Evolutionary conservation across 2,888 invertebrate genomes (phyloP).

Genomic region (Rhodophaea formosa): DNA sequence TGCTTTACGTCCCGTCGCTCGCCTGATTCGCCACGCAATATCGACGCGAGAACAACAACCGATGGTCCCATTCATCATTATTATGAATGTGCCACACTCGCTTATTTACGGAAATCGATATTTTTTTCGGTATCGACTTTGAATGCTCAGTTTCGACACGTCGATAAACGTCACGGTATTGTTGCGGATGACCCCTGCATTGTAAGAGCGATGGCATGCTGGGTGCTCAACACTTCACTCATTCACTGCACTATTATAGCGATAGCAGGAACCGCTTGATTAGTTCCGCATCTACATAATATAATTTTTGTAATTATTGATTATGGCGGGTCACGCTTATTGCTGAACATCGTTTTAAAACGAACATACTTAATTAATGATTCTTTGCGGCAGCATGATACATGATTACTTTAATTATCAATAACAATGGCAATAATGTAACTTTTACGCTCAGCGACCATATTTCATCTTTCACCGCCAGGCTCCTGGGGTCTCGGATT

Average conservation of each 20-base stretch:
- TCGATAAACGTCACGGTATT: slow-evolving; percentile 75
- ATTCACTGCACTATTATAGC: slow-evolving; percentile 41
- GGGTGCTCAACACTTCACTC: slow-evolving; percentile 38
- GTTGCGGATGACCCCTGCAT: slow-evolving; percentile 71
- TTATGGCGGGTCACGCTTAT: slow-evolving; percentile 72
- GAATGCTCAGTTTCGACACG: slow-evolving; percentile 73
- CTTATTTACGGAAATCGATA: slow-evolving; percentile 82
- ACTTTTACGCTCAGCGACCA: slow-evolving; percentile 44
- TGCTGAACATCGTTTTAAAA: slow-evolving; percentile 55
- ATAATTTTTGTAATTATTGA: slow-evolving; percentile 75
- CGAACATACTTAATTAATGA: slow-evolving; percentile 65
- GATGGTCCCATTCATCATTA: slow-evolving; percentile 78
- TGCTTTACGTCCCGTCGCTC: slow-evolving; percentile 58
- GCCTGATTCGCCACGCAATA: slow-evolving; percentile 74
- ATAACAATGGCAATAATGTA: slow-evolving; percentile 50
- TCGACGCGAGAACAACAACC: slow-evolving; percentile 65
- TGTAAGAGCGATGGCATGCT: slow-evolving; percentile 56
- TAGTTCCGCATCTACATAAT: slow-evolving; percentile 70
- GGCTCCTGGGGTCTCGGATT: slow-evolving; percentile 21
- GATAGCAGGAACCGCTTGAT: slow-evolving; percentile 56
- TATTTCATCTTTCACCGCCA: slow-evolving; percentile 48
- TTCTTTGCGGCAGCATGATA: slow-evolving; percentile 43
- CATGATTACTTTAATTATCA: slow-evolving; percentile 56
- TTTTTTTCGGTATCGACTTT: slow-evolving; percentile 78
- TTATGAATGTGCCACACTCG: slow-evolving; percentile 80